Evolutionary conservation across 2,797 vertebrate species (phyloP).

Genomic region (Pempheris klunzingeri): DNA sequence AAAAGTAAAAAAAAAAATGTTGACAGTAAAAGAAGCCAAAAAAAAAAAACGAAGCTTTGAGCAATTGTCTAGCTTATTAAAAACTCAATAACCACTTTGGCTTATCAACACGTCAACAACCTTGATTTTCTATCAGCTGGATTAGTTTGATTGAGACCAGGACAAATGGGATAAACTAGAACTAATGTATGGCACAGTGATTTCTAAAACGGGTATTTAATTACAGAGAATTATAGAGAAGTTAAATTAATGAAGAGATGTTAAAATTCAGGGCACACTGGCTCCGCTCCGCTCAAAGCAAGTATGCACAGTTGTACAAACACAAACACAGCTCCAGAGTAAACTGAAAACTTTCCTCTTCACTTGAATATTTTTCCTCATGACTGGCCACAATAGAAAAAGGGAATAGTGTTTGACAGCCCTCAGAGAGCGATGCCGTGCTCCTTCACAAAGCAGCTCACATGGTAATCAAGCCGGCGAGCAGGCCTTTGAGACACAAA

Average conservation of each 20-base stretch:
- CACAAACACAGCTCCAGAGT: conserved; percentile 54
- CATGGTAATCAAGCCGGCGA: conserved; percentile 64
- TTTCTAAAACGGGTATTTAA: conserved; percentile 32
- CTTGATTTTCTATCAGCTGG: background rate
- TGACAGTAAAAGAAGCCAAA: background rate
- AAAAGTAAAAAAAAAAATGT: conserved; percentile 3
- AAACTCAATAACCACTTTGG: conserved; percentile 3
- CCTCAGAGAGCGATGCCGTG: conserved; percentile 45
- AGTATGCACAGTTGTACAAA: conserved; percentile 64
- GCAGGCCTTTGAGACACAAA: conserved; percentile 51
- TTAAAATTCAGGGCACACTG: conserved; percentile 56
- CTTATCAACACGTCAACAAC: conserved; percentile 12
- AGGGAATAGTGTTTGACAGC: conserved; percentile 57
- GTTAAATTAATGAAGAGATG: conserved; percentile 25
- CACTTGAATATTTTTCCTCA: conserved; percentile 51
- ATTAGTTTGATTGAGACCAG: background rate
- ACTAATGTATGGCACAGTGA: background rate
- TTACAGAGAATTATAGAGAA: conserved; percentile 32
- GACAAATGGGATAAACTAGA: conserved; percentile 4
- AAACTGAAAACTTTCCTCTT: conserved; percentile 57
- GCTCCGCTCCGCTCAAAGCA: conserved; percentile 31
- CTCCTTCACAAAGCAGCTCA: conserved; percentile 68
- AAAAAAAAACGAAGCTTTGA: background rate
- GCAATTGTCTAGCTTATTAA: background rate
- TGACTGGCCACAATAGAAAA: conserved; percentile 42